Conservation (phyloP, 2,113 vertebrate genomes). For the Vulpes vulpes region DNA sequence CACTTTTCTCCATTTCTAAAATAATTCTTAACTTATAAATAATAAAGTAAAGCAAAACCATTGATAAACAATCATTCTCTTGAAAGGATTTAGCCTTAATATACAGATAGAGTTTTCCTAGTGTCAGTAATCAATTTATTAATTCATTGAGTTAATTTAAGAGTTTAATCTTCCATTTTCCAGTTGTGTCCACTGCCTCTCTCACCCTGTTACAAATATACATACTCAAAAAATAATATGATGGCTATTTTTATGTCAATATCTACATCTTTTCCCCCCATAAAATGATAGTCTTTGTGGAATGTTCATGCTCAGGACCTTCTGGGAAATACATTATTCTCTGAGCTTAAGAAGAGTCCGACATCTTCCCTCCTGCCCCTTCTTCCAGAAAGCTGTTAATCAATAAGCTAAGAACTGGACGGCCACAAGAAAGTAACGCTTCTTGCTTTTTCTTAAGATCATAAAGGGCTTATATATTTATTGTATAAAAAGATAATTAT, state of each 20-base stretch:
- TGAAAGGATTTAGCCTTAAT: not conserved
- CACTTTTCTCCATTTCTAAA: not conserved
- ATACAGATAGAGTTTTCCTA: not conserved
- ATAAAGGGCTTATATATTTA: not conserved
- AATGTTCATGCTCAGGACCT: not conserved
- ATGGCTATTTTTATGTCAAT: not conserved
- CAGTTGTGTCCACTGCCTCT: not conserved
- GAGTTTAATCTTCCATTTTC: not conserved
- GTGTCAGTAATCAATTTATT: not conserved
- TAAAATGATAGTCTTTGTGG: not conserved
- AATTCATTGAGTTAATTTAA: not conserved
- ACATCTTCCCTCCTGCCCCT: not conserved
- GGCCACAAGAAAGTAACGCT: not conserved
- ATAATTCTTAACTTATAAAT: constrained; percentile 14
- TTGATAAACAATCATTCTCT: not conserved
- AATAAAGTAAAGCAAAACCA: not conserved
- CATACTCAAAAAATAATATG: no score
- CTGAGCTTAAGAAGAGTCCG: not conserved
- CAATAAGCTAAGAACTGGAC: not conserved
- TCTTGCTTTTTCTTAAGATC: constrained; percentile 12
- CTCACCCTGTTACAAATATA: not conserved
- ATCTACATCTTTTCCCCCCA: not conserved
- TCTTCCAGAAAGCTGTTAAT: not conserved
- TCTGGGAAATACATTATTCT: not conserved
- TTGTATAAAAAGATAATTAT: not conserved